These are phyloP conservation scores for Meloidogyne chitwoodi DNA, from an alignment of 1,140 invertebrate species.

Conservation along the genomic window DNA sequence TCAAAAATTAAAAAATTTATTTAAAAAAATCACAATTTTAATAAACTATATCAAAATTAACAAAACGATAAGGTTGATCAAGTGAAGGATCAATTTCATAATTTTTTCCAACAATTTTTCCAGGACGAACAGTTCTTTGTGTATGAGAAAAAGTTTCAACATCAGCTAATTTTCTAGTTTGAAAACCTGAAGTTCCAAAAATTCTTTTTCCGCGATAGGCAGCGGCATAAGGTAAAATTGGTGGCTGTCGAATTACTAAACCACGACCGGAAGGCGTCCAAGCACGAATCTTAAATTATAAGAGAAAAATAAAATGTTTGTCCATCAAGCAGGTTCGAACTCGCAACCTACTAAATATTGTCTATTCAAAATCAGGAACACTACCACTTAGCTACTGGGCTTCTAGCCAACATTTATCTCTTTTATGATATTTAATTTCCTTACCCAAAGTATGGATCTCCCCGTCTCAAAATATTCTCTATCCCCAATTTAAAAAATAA, in stretches of 20 bases:
- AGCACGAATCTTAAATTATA: slow-evolving; percentile 17
- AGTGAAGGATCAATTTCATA: neutral
- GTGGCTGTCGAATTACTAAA: slow-evolving; percentile 7
- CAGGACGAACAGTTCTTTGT: neutral
- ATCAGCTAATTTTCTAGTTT: slow-evolving; percentile 14
- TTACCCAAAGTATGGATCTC: too few relatives aligned
- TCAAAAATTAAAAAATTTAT: neutral
- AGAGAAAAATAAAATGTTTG: neutral
- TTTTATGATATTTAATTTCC: too few relatives aligned
- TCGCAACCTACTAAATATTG: too few relatives aligned
- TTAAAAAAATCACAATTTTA: neutral
- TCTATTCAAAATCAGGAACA: too few relatives aligned
- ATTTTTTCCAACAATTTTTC: slow-evolving; percentile 9
- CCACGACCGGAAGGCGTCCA: slow-evolving; percentile 39
- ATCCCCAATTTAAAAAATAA: neutral
- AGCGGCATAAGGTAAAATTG: slow-evolving; percentile 36
- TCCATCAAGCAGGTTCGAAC: too few relatives aligned
- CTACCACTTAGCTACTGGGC: too few relatives aligned
- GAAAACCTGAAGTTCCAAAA: slow-evolving; percentile 27
- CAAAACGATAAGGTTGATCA: neutral
- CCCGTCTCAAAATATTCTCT: neutral
- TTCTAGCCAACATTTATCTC: too few relatives aligned
- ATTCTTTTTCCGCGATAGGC: slow-evolving; percentile 33
- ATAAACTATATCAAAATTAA: slow-evolving; percentile 19
- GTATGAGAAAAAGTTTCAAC: slow-evolving; percentile 5